Evolutionary conservation across 2,113 vertebrate species (phyloP).

Genomic region (Acrocephalus kingi): DNA sequence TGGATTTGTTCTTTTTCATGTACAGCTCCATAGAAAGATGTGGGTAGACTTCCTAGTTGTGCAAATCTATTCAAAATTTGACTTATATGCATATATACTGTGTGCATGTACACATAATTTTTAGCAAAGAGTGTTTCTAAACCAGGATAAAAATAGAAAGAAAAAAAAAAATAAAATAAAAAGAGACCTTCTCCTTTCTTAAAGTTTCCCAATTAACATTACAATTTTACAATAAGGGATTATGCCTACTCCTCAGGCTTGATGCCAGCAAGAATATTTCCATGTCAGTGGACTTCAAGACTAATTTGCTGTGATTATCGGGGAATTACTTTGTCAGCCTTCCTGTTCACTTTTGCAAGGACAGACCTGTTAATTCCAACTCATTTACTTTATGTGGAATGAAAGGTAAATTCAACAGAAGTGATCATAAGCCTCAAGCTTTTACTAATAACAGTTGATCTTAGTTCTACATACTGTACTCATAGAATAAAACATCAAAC

Average conservation of each 20-base stretch:
- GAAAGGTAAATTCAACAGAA: conserved; percentile 67
- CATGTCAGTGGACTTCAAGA: conserved; percentile 66
- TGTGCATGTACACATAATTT: neutral
- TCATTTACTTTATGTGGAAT: conserved; percentile 64
- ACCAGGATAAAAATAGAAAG: neutral
- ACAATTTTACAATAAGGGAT: conserved; percentile 44
- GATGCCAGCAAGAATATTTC: conserved; percentile 70
- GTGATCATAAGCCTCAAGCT: conserved; percentile 62
- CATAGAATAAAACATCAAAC: conserved; percentile 43
- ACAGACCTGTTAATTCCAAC: conserved; percentile 69
- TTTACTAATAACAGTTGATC: conserved; percentile 47
- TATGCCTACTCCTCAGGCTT: conserved; percentile 62
- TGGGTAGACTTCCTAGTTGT: neutral
- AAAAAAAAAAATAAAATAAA: neutral
- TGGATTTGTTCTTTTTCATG: neutral
- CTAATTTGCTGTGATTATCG: conserved; percentile 74
- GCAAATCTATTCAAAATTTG: neutral
- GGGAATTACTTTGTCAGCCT: conserved; percentile 70
- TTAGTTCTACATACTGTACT: conserved; percentile 33
- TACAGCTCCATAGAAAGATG: neutral
- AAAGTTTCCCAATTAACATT: conserved; percentile 19
- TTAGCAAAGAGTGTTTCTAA: neutral
- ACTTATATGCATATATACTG: neutral
- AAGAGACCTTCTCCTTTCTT: neutral
- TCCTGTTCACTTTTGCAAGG: conserved; percentile 70